Base-by-base conservation (phyloP, 1,140 invertebrate species). In the Hycleus phaleratus region DNA sequence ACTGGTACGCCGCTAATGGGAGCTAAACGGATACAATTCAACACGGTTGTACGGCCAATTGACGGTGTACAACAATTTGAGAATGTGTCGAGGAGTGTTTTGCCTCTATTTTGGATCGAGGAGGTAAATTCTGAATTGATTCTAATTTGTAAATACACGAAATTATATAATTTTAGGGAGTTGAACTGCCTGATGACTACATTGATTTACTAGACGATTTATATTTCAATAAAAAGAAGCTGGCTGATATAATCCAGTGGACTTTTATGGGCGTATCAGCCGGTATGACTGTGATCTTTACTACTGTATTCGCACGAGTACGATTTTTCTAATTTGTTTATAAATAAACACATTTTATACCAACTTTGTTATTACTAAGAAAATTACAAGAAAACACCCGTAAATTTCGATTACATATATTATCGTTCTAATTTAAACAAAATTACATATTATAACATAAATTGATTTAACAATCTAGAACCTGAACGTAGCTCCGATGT, bases 101-200 rank as follows among this genome's bases (percentile, higher is more conserved):
- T 61, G 32, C 62, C 62, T 6, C 2, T 63, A 26, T 7, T 61
- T 4, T 63, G 62, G 62, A 38, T 63, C n/a, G 62, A 63, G 40
- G 59, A 63, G 18, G 62, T 63, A 11, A 45, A 42, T 44, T 24
- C 9, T 12, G 26, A 9, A 47, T 47, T 24, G 5, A 24, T 47
- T 47, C 8, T 11, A 18, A 18, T 18, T 18, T 18, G 18, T 1
- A 47, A 26, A 26, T 47, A 24, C 18, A 18, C 18, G 26, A 8
- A 24, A 12, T 26, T 24, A 47, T 47, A 12, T 47, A 24, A 26
- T 47, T 47, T 47, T 50, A 56, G 53, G 46, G 53, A 26, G 44
- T 56, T 24, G 12, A 25, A 10, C 39, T 56, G 24, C 11, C 53
- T 18, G 43, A 56, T 43, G 38, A 56, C 11, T 56, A 56, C 32